Evolutionary conservation across 2,888 invertebrate species (phyloP).

Genomic region (Tenthredo mesomela): DNA sequence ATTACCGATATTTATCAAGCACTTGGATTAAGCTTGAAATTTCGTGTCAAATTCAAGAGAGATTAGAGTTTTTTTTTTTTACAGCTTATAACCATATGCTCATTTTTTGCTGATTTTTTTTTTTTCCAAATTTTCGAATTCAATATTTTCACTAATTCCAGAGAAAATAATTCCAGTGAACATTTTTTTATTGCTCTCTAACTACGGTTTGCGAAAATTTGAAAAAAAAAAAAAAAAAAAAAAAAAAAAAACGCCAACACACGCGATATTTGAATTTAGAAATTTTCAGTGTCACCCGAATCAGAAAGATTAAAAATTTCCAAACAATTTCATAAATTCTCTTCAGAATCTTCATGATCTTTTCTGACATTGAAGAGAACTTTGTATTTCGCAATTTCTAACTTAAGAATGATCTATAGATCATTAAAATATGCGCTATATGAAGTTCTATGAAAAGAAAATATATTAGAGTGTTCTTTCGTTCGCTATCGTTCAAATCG

Average conservation of each 20-base stretch:
- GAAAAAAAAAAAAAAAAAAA: neutral
- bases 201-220: neutral
- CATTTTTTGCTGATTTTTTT: neutral
- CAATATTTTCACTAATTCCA: neutral
- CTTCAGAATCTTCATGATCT: neutral
- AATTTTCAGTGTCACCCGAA: too few species aligned
- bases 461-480: too few species aligned
- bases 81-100: constrained; percentile 9
- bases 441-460: too few species aligned
- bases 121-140: too few species aligned
- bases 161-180: neutral
- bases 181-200: neutral
- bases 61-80: constrained; percentile 38
- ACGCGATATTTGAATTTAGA: too few species aligned
- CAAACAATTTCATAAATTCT: neutral
- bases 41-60: neutral
- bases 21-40: constrained; percentile 21
- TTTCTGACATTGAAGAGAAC: neutral
- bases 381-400: neutral
- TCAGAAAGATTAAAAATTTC: too few species aligned
- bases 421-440: too few species aligned
- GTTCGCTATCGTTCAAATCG: too few species aligned
- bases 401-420: too few species aligned
- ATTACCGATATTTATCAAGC: constrained; percentile 39
- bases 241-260: neutral